phyloP scores from a whole-genome alignment of 2,888 invertebrate genomes.

The Drosophila fulvimacula region DNA sequence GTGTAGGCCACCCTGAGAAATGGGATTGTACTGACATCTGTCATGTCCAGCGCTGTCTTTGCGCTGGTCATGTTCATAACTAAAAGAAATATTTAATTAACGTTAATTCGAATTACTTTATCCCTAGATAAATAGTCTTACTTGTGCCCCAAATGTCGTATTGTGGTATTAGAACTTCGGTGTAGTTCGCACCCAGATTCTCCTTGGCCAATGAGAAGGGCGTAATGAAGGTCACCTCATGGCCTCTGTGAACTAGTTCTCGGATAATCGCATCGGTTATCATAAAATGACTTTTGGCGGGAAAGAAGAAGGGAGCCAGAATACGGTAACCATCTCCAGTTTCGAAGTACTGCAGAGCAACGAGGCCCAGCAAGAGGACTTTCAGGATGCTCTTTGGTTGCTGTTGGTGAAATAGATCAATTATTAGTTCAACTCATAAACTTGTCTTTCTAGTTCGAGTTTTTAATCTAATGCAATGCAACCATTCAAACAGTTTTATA shows the following conservation, averaged over 20 bases:
- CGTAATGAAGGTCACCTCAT: slow-evolving; percentile 82
- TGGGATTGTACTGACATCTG: slow-evolving; percentile 31
- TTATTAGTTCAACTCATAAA: background rate
- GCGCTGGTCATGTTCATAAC: slow-evolving; percentile 51
- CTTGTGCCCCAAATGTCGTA: slow-evolving; percentile 71
- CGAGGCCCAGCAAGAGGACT: slow-evolving; percentile 38
- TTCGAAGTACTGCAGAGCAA: slow-evolving; percentile 56
- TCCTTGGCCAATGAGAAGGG: slow-evolving; percentile 67
- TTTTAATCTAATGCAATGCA: background rate
- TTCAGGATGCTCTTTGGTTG: slow-evolving; percentile 16
- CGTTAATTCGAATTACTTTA: background rate
- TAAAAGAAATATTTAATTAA: slow-evolving; percentile 21
- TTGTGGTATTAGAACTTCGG: slow-evolving; percentile 69
- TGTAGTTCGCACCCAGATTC: slow-evolving; percentile 72
- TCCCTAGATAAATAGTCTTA: slow-evolving; percentile 35
- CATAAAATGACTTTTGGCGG: slow-evolving; percentile 85
- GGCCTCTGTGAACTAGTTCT: slow-evolving; percentile 84
- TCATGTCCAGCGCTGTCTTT: slow-evolving; percentile 63
- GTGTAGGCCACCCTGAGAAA: slow-evolving; percentile 49
- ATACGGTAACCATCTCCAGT: slow-evolving; percentile 77
- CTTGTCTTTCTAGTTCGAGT: background rate
- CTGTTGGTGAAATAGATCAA: slow-evolving; percentile 25
- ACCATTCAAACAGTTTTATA: background rate
- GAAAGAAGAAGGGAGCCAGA: slow-evolving; percentile 84
- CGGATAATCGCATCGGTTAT: slow-evolving; percentile 84